Evolutionary conservation across 2,113 vertebrate species (phyloP).

Genomic region (Dasyornis broadbenti): DNA sequence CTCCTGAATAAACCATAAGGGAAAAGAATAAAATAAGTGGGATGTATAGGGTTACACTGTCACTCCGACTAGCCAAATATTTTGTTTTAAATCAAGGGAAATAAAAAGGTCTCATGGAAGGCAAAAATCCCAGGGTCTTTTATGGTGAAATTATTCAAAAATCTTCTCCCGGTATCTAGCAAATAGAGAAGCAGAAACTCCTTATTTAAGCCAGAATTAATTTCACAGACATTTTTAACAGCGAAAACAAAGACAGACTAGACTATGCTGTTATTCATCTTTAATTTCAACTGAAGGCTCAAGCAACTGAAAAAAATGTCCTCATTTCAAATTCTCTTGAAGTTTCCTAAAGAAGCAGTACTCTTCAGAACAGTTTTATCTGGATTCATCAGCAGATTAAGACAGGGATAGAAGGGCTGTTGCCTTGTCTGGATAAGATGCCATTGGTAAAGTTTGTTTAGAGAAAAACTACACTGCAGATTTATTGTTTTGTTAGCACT

Average conservation of each 20-base stretch:
- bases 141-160: neutral
- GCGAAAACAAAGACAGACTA: neutral
- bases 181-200: neutral
- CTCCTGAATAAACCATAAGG: neutral
- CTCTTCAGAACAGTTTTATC: neutral
- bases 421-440: neutral
- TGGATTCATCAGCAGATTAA: neutral
- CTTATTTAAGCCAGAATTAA: neutral
- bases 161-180: neutral
- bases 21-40: neutral
- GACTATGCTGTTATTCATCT: neutral
- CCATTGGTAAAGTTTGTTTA: neutral
- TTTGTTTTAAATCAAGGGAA: neutral
- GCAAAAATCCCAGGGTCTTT: accelerated
- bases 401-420: neutral
- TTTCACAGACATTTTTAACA: neutral
- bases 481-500: neutral
- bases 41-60: neutral
- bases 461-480: neutral
- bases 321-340: neutral
- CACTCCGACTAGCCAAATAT: neutral
- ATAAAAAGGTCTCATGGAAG: neutral
- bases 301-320: neutral
- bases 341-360: neutral
- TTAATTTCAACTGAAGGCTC: neutral